A percentile compares a stretch with the other conserved stretches of the same genome.
phyloP scores from a whole-genome alignment of 2,888 invertebrate genomes.

The Pediacus dermestoides region DNA sequence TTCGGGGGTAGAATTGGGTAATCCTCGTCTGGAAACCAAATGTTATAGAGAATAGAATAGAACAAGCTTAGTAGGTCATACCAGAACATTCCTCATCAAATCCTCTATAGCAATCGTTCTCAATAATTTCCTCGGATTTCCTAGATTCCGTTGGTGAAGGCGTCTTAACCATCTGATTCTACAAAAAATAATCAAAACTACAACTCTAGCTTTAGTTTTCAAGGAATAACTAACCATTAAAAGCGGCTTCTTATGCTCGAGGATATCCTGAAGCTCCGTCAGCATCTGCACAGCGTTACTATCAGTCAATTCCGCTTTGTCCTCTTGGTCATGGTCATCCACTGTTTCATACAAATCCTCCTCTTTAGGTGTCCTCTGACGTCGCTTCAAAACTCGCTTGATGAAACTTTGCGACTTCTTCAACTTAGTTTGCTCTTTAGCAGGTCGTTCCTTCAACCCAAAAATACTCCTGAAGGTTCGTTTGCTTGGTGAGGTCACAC shows the following conservation, averaged over 20 bases:
- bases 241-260: slow-evolving; percentile 33
- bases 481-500: no score
- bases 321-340: slow-evolving; percentile 6
- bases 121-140: no score
- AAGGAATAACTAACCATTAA: slow-evolving; percentile 31
- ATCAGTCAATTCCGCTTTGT: slow-evolving; percentile 23
- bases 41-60: no score
- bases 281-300: slow-evolving; percentile 30
- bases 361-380: slow-evolving; percentile 18
- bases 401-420: slow-evolving; percentile 36
- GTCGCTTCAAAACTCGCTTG: slow-evolving; percentile 32
- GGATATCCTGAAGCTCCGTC: slow-evolving; percentile 37
- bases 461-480: slow-evolving; percentile 1
- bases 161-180: no score
- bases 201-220: no score
- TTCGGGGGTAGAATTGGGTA: slow-evolving; percentile 17
- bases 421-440: slow-evolving; percentile 17
- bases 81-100: no score
- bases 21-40: no score
- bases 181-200: no score
- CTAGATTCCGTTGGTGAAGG: no score
- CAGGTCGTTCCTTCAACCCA: slow-evolving; percentile 4
- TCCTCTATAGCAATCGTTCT: no score
- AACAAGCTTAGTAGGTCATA: no score
- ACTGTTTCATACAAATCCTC: slow-evolving; percentile 34